A percentile compares a stretch with the other conserved stretches of the same genome.
Conservation (phyloP, 2,113 vertebrate species). For the Pachycephala philippinensis region DNA sequence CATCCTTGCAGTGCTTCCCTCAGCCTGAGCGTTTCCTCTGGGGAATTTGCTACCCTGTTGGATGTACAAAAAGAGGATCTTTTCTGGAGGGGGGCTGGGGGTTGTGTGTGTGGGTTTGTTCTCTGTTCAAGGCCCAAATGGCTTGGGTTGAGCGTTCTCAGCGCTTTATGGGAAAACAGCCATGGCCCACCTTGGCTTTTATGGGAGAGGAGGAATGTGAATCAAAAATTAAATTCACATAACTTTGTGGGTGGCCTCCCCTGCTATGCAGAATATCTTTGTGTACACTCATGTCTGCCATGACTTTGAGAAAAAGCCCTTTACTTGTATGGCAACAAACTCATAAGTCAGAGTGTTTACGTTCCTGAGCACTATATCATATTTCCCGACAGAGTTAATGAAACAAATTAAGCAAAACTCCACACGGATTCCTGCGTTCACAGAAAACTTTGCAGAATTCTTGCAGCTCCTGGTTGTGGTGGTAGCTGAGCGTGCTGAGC, state of each 20-base stretch:
- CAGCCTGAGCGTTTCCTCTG: background rate
- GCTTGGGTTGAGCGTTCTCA: background rate
- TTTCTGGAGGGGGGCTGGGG: fast-evolving
- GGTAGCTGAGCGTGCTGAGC: background rate
- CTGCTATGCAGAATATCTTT: conserved; percentile 25
- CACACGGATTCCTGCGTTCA: background rate
- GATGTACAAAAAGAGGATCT: background rate
- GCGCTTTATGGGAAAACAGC: background rate
- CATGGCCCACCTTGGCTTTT: conserved; percentile 52
- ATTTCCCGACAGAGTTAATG: conserved; percentile 36
- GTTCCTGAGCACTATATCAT: conserved; percentile 47
- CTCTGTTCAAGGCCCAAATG: background rate
- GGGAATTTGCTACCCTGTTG: background rate
- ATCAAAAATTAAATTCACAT: conserved; percentile 45
- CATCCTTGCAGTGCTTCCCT: background rate
- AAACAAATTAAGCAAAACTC: conserved; percentile 40
- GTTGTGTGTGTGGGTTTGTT: background rate
- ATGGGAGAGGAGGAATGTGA: conserved; percentile 6
- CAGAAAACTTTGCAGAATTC: background rate
- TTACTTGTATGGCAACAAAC: conserved; percentile 49
- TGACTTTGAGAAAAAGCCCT: conserved; percentile 50
- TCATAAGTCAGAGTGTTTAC: conserved; percentile 46
- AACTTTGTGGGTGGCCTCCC: conserved; percentile 56
- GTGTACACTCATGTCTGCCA: conserved; percentile 53
- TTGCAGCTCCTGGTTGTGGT: background rate